Evolutionary conservation across 1,140 invertebrate species (phyloP).

Genomic region (Cryptotermes secundus): DNA sequence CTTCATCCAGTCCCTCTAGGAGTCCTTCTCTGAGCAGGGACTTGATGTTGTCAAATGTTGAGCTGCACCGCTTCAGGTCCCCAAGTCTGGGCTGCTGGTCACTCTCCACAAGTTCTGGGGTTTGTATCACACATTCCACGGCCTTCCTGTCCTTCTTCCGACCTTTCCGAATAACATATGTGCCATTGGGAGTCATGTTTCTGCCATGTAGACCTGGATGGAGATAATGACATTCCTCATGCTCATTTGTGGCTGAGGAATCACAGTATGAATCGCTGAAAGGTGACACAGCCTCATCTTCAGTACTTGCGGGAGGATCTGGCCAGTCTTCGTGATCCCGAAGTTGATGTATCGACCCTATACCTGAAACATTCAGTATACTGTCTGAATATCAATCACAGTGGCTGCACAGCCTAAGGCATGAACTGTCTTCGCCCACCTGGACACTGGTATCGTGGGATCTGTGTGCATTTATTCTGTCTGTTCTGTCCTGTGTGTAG

Average conservation of each 20-base stretch:
- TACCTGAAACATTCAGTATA: conserved; percentile 39
- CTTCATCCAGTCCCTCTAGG: conserved; percentile 54
- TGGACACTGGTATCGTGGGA: too few relatives aligned
- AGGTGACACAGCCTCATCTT: conserved; percentile 64
- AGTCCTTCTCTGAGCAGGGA: conserved; percentile 69
- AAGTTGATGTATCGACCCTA: conserved; percentile 46
- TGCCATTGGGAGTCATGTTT: conserved; percentile 64
- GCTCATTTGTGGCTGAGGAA: conserved; percentile 31
- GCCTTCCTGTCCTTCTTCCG: conserved; percentile 58
- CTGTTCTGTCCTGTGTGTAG: too few relatives aligned
- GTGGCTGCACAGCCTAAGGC: too few relatives aligned
- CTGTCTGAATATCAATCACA: too few relatives aligned
- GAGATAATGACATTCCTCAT: conserved; percentile 52
- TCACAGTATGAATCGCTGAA: conserved; percentile 58
- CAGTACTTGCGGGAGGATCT: conserved; percentile 62
- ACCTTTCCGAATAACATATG: conserved; percentile 69
- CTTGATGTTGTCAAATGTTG: conserved; percentile 77
- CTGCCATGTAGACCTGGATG: conserved; percentile 48
- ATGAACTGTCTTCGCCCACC: too few relatives aligned
- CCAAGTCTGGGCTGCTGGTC: conserved; percentile 51
- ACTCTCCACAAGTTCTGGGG: conserved; percentile 46
- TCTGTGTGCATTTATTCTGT: too few relatives aligned
- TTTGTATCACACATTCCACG: conserved; percentile 39
- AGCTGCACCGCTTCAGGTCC: conserved; percentile 68
- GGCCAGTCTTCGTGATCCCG: conserved; percentile 66